Evolutionary conservation across 2,888 invertebrate genomes (phyloP).

Genomic region (Elysia crispata): DNA sequence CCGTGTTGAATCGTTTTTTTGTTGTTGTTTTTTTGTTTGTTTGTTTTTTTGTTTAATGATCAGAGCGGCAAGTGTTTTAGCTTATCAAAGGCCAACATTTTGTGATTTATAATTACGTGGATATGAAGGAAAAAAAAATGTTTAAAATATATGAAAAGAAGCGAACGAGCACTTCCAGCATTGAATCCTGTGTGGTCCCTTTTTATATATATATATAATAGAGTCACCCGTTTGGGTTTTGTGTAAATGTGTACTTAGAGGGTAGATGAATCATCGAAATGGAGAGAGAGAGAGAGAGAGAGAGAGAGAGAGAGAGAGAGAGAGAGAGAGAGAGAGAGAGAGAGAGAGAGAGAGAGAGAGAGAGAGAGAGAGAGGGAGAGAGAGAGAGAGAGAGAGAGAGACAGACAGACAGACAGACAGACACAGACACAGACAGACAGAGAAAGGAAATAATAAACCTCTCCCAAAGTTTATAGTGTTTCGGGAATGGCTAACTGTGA

Average conservation of each 20-base stretch:
- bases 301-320: conserved; percentile 1
- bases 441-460: background rate
- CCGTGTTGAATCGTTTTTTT: too few relatives aligned
- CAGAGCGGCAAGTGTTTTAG: too few relatives aligned
- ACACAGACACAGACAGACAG: background rate
- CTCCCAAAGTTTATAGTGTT: background rate
- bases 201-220: background rate
- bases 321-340: conserved; percentile 7
- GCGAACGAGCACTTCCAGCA: too few relatives aligned
- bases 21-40: too few relatives aligned
- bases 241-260: background rate
- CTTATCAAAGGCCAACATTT: too few relatives aligned
- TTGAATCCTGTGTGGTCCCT: background rate
- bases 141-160: too few relatives aligned
- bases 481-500: too few relatives aligned
- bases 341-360: background rate
- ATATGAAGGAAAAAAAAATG: too few relatives aligned
- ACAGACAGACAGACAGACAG: background rate
- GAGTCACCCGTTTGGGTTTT: background rate
- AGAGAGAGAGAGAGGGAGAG: background rate
- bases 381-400: conserved; percentile 19
- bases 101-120: too few relatives aligned
- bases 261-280: background rate
- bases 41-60: too few relatives aligned
- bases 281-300: conserved; percentile 1